These are phyloP conservation scores for Drosophila nigrodunni DNA, from an alignment of 1,140 invertebrate genomes.

Conservation along the genomic window DNA sequence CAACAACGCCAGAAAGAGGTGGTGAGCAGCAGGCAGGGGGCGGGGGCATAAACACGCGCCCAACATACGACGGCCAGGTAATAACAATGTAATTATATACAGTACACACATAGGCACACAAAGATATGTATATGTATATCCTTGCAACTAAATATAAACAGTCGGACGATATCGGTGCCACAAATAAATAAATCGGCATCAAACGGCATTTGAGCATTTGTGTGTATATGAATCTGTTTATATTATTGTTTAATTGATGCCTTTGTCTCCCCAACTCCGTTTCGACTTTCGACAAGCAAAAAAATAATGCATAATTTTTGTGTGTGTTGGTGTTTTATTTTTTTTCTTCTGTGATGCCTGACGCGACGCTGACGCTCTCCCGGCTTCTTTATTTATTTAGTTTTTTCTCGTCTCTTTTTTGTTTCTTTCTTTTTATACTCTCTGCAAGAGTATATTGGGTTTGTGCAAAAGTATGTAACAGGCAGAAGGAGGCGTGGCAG, in stretches of 20 bases:
- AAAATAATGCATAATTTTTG: constrained; percentile 46
- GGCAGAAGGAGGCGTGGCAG: too few species aligned
- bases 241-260: constrained; percentile 49
- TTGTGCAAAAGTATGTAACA: too few species aligned
- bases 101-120: background rate
- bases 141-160: constrained; percentile 57
- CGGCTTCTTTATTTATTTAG: constrained; percentile 59
- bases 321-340: too few species aligned
- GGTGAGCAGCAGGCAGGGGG: constrained; percentile 8
- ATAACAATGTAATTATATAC: constrained; percentile 31
- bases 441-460: too few species aligned
- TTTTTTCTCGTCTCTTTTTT: constrained; percentile 39
- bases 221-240: constrained; percentile 21
- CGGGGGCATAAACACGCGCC: constrained; percentile 24
- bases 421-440: constrained; percentile 56
- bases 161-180: constrained; percentile 24
- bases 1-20: constrained; percentile 7
- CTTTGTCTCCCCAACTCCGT: constrained; percentile 52
- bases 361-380: constrained; percentile 29
- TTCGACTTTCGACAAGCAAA: constrained; percentile 37
- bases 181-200: constrained; percentile 44
- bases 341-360: constrained; percentile 8
- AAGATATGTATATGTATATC: constrained; percentile 29
- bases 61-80: constrained; percentile 31
- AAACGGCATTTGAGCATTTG: constrained; percentile 2